phyloP scores from a whole-genome alignment of 2,113 vertebrate genomes.

The Mastomys coucha region DNA sequence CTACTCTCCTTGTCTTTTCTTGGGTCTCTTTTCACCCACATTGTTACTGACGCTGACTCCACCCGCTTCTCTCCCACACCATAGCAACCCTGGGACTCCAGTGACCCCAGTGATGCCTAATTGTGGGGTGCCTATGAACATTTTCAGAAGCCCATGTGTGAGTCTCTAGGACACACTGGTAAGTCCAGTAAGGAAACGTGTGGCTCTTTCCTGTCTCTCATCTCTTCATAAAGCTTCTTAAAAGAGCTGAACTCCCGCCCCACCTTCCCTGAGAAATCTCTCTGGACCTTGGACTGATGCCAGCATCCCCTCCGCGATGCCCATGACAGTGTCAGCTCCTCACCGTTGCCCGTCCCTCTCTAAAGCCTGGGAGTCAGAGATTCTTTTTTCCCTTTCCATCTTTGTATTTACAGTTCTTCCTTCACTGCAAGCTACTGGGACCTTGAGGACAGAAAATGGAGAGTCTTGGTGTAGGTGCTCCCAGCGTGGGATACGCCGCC shows the following conservation, averaged over 20 bases:
- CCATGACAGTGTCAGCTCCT: not conserved
- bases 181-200: not conserved
- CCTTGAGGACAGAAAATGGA: not conserved
- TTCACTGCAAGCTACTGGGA: not conserved
- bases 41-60: not conserved
- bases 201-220: not conserved
- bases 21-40: constrained; percentile 60
- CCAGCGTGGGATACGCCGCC: not conserved
- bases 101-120: not conserved
- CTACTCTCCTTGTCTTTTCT: constrained; percentile 15
- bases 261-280: not conserved
- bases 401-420: not conserved
- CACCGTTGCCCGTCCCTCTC: not conserved
- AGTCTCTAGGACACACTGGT: not conserved
- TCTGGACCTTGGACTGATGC: not conserved
- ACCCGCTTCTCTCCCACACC: constrained; percentile 14
- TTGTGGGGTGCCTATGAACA: not conserved
- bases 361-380: not conserved
- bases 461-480: not conserved
- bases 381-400: not conserved
- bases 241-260: not conserved
- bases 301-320: not conserved
- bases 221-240: not conserved
- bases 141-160: not conserved
- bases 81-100: not conserved